phyloP scores from a whole-genome alignment of 1,140 invertebrate species.

The Zelostemma sp. region DNA sequence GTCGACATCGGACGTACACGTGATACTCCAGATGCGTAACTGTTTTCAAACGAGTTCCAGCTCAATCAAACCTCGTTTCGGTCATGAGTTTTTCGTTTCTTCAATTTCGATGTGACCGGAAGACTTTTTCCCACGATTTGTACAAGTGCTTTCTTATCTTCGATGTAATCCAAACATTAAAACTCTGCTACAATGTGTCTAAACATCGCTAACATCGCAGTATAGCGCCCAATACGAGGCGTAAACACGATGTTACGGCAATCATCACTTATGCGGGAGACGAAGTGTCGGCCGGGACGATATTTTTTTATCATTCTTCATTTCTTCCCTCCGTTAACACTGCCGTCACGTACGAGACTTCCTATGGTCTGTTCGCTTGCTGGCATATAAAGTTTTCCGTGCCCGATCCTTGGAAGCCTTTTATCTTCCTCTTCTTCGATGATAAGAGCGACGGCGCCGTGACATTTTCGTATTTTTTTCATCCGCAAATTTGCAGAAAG shows the following conservation, averaged over 20 bases:
- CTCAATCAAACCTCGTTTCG: too few relatives aligned
- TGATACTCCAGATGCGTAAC: too few relatives aligned
- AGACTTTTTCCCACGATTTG: not conserved
- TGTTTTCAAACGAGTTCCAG: too few relatives aligned
- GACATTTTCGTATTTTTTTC: too few relatives aligned
- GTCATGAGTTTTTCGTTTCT: too few relatives aligned
- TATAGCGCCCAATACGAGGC: constrained; percentile 37
- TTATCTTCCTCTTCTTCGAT: not conserved
- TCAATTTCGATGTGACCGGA: not conserved
- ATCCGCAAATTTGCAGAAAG: too few relatives aligned
- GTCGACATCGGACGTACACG: constrained; percentile 15
- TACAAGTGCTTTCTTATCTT: not conserved
- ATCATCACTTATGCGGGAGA: constrained; percentile 58
- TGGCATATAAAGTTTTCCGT: constrained; percentile 43
- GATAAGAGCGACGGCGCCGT: too few relatives aligned
- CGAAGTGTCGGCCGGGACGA: constrained; percentile 49
- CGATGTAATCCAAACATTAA: not conserved
- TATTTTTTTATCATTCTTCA: constrained; percentile 54
- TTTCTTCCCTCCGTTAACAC: constrained; percentile 55
- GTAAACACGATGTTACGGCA: constrained; percentile 55
- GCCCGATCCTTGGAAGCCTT: constrained; percentile 14
- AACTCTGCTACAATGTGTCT: not conserved
- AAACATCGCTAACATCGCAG: constrained; percentile 37
- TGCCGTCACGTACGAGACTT: constrained; percentile 62
- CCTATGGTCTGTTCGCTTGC: constrained; percentile 46